Percentiles rank a stretch among this genome's conserved stretches.
Evolutionary conservation across 2,888 invertebrate species (phyloP).

Genomic region (Tinea semifulvella): DNA sequence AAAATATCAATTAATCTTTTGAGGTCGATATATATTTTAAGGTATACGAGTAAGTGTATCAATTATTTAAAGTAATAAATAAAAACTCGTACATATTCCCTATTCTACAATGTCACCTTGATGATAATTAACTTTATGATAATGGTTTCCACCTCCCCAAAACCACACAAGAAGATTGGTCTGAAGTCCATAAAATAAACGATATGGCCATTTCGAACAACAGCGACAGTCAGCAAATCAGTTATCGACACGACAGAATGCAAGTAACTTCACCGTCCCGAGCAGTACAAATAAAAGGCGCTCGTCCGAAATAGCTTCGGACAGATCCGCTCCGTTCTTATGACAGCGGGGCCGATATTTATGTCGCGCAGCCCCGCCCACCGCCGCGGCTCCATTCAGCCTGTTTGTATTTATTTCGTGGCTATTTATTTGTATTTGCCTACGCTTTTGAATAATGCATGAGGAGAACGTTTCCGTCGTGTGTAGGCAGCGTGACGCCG

Average conservation of each 20-base stretch:
- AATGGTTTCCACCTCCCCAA: too few species aligned
- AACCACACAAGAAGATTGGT: too few species aligned
- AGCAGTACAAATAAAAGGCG: slow-evolving; percentile 13
- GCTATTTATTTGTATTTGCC: slow-evolving; percentile 67
- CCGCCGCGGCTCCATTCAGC: slow-evolving; percentile 60
- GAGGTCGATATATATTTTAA: too few species aligned
- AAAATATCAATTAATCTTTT: background rate
- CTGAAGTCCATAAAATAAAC: slow-evolving; percentile 6
- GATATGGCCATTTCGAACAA: slow-evolving; percentile 4
- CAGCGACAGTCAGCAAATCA: slow-evolving; percentile 19
- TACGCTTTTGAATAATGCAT: slow-evolving; percentile 63
- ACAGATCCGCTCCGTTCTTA: slow-evolving; percentile 49
- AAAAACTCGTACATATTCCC: too few species aligned
- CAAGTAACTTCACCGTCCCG: slow-evolving; percentile 17
- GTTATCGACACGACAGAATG: slow-evolving; percentile 20
- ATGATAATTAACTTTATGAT: too few species aligned
- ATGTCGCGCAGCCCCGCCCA: slow-evolving; percentile 63
- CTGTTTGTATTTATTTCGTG: slow-evolving; percentile 65
- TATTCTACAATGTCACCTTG: too few species aligned
- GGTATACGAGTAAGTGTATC: too few species aligned
- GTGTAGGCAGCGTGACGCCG: slow-evolving; percentile 66
- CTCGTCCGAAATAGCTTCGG: slow-evolving; percentile 24
- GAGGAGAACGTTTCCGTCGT: slow-evolving; percentile 62
- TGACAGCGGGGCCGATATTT: slow-evolving; percentile 61
- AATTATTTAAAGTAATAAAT: too few species aligned